phyloP scores from a whole-genome alignment of 2,888 invertebrate genomes.

The Limnephilus marmoratus region DNA sequence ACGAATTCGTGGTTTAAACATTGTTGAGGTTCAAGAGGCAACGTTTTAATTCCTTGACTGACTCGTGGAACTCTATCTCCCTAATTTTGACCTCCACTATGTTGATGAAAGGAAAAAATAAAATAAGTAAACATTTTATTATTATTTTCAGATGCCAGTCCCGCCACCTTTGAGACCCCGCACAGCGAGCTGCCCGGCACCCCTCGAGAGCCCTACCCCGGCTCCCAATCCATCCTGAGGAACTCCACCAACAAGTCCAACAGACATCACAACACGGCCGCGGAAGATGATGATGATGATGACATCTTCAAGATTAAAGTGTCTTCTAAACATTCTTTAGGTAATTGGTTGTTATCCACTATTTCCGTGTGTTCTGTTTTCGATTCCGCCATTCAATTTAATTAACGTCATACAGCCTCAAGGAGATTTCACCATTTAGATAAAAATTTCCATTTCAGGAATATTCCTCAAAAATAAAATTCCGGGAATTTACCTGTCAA shows the following conservation, averaged over 20 bases:
- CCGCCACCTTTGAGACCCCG: conserved; percentile 96
- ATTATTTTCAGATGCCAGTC: conserved; percentile 82
- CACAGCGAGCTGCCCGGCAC: conserved; percentile 74
- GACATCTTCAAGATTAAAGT: conserved; percentile 63
- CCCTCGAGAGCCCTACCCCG: conserved; percentile 66
- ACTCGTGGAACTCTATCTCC: neutral
- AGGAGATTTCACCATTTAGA: too few species aligned
- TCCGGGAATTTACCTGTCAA: too few species aligned
- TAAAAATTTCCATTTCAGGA: too few species aligned
- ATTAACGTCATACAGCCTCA: too few species aligned
- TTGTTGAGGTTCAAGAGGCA: too few species aligned
- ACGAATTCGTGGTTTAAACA: too few species aligned
- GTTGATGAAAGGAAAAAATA: neutral
- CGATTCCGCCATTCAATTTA: too few species aligned
- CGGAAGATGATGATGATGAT: conserved; percentile 50
- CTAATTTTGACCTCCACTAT: too few species aligned
- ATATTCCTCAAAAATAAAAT: too few species aligned
- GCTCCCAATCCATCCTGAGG: neutral
- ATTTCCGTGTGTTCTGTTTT: too few species aligned
- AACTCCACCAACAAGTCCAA: conserved; percentile 67
- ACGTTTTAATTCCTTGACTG: neutral
- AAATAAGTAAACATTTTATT: neutral
- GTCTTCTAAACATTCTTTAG: conserved; percentile 71
- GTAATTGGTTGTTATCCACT: conserved; percentile 67
- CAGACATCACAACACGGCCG: conserved; percentile 65